These are phyloP conservation scores for Colletes gigas DNA, from an alignment of 1,140 invertebrate genomes.

Conservation along the genomic window DNA sequence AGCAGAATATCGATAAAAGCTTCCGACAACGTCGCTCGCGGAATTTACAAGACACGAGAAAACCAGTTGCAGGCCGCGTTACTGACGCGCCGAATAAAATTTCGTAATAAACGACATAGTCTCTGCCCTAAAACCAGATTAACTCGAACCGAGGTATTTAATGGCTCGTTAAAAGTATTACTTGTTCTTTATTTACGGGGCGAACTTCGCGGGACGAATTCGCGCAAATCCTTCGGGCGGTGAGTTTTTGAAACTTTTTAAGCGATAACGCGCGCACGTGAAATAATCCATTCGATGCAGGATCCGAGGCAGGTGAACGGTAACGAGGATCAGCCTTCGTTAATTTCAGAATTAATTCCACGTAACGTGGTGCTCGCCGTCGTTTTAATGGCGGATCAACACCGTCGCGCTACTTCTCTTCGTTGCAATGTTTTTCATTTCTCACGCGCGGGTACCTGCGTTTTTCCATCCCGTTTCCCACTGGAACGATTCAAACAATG, in stretches of 20 bases:
- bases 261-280: too few species aligned
- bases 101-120: too few species aligned
- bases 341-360: conserved; percentile 4
- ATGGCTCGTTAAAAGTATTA: neutral
- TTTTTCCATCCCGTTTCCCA: too few species aligned
- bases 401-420: too few species aligned
- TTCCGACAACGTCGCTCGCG: too few species aligned
- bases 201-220: neutral
- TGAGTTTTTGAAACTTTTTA: neutral
- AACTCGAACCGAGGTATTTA: neutral
- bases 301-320: neutral
- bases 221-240: neutral
- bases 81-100: too few species aligned
- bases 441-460: too few species aligned
- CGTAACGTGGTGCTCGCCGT: too few species aligned
- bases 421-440: neutral
- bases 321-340: neutral
- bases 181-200: neutral
- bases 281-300: neutral
- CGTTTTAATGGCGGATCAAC: neutral
- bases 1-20: too few species aligned
- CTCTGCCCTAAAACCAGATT: neutral
- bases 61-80: too few species aligned
- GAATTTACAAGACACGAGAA: too few species aligned
- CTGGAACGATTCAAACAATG: too few species aligned